Conservation (phyloP, 2,797 vertebrate species). For the Passerculus sandwichensis region DNA sequence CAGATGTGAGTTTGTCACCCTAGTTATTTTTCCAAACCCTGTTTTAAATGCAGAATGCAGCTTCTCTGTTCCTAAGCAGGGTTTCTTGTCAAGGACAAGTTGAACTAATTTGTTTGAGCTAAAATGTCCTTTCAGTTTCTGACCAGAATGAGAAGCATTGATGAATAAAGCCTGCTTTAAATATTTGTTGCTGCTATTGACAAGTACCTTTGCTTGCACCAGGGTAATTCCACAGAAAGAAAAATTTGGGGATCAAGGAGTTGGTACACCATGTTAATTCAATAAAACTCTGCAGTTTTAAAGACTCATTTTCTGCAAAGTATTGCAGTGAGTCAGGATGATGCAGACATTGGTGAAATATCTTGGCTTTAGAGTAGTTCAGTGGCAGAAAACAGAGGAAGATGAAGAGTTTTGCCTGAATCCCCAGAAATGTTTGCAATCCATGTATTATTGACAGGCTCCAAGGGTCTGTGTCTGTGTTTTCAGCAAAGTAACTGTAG, state of each 20-base stretch:
- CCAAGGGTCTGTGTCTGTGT: background rate
- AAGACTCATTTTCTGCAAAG: background rate
- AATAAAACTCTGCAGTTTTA: background rate
- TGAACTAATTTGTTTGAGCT: background rate
- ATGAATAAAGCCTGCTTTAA: background rate
- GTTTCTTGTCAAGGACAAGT: slow-evolving; percentile 3
- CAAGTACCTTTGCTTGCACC: background rate
- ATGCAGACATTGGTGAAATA: background rate
- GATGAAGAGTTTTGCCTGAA: background rate
- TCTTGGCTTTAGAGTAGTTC: background rate
- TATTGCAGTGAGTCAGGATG: background rate
- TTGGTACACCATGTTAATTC: background rate
- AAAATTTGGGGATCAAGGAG: background rate
- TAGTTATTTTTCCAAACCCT: background rate
- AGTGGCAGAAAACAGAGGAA: background rate
- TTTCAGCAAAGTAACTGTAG: background rate
- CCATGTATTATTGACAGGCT: background rate
- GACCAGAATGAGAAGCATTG: background rate
- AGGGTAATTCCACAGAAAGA: background rate
- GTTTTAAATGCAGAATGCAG: slow-evolving; percentile 8
- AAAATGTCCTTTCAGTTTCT: slow-evolving; percentile 2
- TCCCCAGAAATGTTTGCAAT: background rate
- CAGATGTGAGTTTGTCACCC: background rate
- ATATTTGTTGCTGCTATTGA: background rate
- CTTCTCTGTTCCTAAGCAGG: background rate